phyloP scores from a whole-genome alignment of 2,888 invertebrate genomes.

The Chaetoderma sp. region DNA sequence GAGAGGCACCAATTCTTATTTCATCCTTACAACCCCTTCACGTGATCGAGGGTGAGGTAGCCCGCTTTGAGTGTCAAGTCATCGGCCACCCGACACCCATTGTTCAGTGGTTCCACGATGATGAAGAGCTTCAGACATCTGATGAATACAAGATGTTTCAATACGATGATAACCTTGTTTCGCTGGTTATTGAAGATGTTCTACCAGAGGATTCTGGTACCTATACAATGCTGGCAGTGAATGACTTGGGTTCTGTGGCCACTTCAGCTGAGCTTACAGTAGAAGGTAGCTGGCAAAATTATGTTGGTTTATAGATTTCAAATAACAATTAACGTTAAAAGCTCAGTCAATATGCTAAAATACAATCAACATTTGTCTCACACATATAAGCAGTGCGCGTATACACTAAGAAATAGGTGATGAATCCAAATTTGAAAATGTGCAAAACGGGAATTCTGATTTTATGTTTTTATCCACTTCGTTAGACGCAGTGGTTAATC shows the following conservation, averaged over 20 bases:
- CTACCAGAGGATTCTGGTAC: conserved; percentile 80
- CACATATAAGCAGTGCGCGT: no score
- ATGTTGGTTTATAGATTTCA: conserved; percentile 60
- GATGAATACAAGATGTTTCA: conserved; percentile 75
- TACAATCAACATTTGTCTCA: no score
- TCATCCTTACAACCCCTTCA: conserved; percentile 44
- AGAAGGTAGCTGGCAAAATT: conserved; percentile 62
- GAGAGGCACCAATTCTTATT: conserved; percentile 52
- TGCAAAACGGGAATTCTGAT: no score
- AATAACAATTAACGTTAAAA: no score
- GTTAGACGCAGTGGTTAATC: no score
- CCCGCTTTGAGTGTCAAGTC: conserved; percentile 61
- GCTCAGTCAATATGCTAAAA: no score
- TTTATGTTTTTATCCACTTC: no score
- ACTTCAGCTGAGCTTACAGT: conserved; percentile 83
- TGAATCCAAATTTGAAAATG: no score
- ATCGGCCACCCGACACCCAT: conserved; percentile 67
- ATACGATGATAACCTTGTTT: conserved; percentile 62
- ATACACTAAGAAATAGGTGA: no score
- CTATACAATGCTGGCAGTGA: conserved; percentile 82
- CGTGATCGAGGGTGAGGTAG: conserved; percentile 58
- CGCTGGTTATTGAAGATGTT: conserved; percentile 77
- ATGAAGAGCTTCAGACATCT: conserved; percentile 73
- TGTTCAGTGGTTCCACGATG: conserved; percentile 87
- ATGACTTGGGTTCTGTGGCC: conserved; percentile 80